A percentile compares a stretch with the other conserved stretches of the same genome.
Conservation (phyloP, 2,113 vertebrate species). For the Acanthisitta chloris region DNA sequence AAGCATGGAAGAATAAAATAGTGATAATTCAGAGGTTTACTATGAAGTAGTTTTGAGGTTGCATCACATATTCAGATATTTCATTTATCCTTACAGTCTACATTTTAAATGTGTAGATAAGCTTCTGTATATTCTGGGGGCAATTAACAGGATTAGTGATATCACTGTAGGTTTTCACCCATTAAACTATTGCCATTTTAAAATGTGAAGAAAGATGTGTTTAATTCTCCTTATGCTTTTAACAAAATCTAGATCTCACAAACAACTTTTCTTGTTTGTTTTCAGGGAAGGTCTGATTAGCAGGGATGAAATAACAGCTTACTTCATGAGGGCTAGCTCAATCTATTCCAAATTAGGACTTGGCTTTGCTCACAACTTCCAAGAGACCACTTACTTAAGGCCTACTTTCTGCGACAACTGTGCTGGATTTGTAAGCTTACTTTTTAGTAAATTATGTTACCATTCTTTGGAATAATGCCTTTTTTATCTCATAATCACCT, state of each 20-base stretch:
- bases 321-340: constrained; percentile 95
- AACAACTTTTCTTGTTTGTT: neutral
- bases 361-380: constrained; percentile 94
- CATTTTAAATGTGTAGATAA: neutral
- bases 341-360: constrained; percentile 94
- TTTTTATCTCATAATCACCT: neutral
- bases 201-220: neutral
- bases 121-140: neutral
- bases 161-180: neutral
- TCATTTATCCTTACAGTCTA: neutral
- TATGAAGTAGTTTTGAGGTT: neutral
- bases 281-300: constrained; percentile 90
- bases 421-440: constrained; percentile 91
- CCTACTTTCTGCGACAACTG: constrained; percentile 98
- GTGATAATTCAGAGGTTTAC: neutral
- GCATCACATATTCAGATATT: neutral
- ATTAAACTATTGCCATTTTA: neutral
- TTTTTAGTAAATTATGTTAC: neutral
- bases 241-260: neutral
- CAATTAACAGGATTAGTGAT: neutral
- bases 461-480: neutral
- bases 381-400: constrained; percentile 94
- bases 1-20: neutral
- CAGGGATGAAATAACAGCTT: constrained; percentile 93
- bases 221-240: neutral